Base-by-base conservation (phyloP, 2,888 invertebrate genomes). In the Agonopterix subpropinquella region DNA sequence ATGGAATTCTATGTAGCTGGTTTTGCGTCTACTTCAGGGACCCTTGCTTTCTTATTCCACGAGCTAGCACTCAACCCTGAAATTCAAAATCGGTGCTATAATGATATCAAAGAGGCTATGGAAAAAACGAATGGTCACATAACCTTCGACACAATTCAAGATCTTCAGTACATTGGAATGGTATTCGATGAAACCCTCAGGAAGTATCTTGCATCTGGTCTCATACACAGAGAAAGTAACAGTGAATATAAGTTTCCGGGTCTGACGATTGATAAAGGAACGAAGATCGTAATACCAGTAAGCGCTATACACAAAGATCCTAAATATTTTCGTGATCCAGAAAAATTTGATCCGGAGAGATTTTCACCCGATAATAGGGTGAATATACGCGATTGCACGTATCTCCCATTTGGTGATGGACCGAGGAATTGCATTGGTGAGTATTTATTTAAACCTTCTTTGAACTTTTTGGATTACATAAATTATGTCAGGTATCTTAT, bases 121-220 rank as follows among this genome's bases (percentile, higher is more conserved):
- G 55, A 59, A 43, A 47, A 67, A 44, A 52, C 62, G 2, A 47
- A 47, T 11, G 67, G 64, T 1, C 47, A 61, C 45, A 47, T 74
- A 10, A 64, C 64, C 1, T 72, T 67, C 41, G 71, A 50, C 1
- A 15, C 45, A 13, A 2, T 47, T 2, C 36, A n/a, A 8, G 35
- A 50, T n/a, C n/a, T 47, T 67, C 53, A 61, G 9, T 73, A 72
- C 55, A 44, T 74, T 44, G 65, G 67, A 43, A 62, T 62, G 59
- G 66, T 64, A 10, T 48, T 66, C 0, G 51, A 57, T 18, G 86
- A 85, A 61, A 73, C 75, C 3, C 55, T 83, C 35, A 58, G 85
- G 18, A 67, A 73, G 49, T 79, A 70, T 59, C 76, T 82, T 2
- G 71, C 76, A n/a, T 41, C 10, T 13, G 36, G 18, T 15, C 7